Percentiles rank a stretch among this genome's conserved stretches.
Conservation (phyloP, 2,113 vertebrate genomes). For the Scomber colias region DNA sequence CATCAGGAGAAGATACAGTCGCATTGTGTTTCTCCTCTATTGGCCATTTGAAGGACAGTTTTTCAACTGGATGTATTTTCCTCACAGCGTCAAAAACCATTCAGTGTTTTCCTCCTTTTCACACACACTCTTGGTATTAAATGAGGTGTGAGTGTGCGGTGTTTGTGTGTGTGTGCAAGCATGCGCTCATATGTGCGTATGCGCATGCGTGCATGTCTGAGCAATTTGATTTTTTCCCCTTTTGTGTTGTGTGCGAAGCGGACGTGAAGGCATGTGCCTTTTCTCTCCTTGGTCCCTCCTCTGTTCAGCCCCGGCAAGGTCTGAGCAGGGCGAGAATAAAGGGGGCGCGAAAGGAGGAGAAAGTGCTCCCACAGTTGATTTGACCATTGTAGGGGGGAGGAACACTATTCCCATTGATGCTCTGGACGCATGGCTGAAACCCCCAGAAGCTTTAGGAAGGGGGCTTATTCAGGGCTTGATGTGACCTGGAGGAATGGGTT, state of each 20-base stretch:
- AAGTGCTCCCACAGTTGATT: constrained; percentile 77
- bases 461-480: constrained; percentile 71
- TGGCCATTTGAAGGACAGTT: constrained; percentile 20
- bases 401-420: constrained; percentile 81
- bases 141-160: constrained; percentile 49
- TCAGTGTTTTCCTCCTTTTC: constrained; percentile 36
- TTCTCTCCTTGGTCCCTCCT: constrained; percentile 71
- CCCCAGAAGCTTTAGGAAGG: constrained; percentile 77
- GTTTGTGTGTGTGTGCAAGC: constrained; percentile 36
- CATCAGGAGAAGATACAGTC: not conserved
- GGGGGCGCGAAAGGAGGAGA: constrained; percentile 71
- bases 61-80: constrained; percentile 13
- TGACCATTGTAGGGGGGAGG: constrained; percentile 76
- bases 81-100: constrained; percentile 1
- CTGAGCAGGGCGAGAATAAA: constrained; percentile 75
- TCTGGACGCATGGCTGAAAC: constrained; percentile 78
- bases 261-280: constrained; percentile 86
- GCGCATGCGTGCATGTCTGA: constrained; percentile 76
- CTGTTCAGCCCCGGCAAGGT: constrained; percentile 71
- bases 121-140: constrained; percentile 35
- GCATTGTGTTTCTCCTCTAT: constrained; percentile 1
- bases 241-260: constrained; percentile 76
- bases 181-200: constrained; percentile 51
- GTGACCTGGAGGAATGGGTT: constrained; percentile 70
- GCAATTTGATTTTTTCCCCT: constrained; percentile 72